Percentiles rank a stretch among this genome's conserved stretches.
Conservation (phyloP, 2,888 invertebrate species). For the Oxytorus armatus region DNA sequence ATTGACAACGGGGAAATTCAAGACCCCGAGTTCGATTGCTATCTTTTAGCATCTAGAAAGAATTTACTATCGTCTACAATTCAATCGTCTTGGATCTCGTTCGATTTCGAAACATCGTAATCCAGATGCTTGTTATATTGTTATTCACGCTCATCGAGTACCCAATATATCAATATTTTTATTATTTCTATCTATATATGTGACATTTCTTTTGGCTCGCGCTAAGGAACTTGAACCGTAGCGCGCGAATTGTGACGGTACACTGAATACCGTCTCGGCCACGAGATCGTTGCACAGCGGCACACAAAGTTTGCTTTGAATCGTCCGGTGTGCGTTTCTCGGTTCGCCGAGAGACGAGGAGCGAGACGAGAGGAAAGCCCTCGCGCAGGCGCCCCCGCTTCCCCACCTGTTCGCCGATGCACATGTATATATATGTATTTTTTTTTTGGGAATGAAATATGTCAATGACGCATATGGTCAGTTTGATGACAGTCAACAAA, state of each 20-base stretch:
- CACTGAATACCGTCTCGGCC: constrained; percentile 73
- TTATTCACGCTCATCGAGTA: not conserved
- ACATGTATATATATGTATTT: not conserved
- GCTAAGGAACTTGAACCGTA: constrained; percentile 69
- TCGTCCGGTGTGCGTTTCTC: constrained; percentile 38
- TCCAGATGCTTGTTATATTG: too few relatives aligned
- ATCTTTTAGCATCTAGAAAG: not conserved
- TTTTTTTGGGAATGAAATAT: not conserved
- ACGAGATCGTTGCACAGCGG: constrained; percentile 57
- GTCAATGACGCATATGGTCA: not conserved
- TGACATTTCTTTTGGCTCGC: constrained; percentile 27
- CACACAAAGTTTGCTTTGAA: constrained; percentile 64
- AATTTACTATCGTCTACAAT: not conserved
- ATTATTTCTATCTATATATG: not conserved
- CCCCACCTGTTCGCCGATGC: constrained; percentile 61
- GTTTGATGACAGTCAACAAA: too few relatives aligned
- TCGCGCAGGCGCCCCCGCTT: constrained; percentile 58
- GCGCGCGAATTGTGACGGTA: constrained; percentile 78
- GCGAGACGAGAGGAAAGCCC: constrained; percentile 49
- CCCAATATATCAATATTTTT: not conserved
- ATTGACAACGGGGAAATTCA: not conserved
- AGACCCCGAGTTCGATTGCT: not conserved
- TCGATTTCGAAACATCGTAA: not conserved
- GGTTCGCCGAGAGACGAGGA: constrained; percentile 25
- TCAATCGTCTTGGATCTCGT: not conserved